These are phyloP conservation scores for Apaloderma vittatum DNA, from an alignment of 2,113 vertebrate genomes.

Conservation along the genomic window DNA sequence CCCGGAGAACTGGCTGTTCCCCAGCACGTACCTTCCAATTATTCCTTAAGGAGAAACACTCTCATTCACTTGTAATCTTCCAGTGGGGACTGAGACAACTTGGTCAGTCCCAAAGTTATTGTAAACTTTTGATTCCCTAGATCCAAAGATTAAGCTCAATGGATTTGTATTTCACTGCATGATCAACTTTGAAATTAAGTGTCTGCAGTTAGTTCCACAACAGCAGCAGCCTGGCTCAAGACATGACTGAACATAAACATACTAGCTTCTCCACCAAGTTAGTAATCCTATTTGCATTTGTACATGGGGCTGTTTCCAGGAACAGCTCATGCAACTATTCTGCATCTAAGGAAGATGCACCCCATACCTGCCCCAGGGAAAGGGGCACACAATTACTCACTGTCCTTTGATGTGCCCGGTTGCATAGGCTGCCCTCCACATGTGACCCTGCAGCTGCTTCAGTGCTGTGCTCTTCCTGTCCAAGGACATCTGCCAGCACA, in stretches of 20 bases:
- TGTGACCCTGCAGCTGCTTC: constrained; percentile 97
- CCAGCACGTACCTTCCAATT: neutral
- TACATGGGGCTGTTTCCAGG: neutral
- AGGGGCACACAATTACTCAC: constrained; percentile 82
- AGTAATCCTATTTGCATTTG: neutral
- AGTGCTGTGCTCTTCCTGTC: constrained; percentile 95
- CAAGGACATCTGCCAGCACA: constrained; percentile 95
- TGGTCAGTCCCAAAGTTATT: neutral
- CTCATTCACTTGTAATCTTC: neutral
- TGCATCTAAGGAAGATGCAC: neutral
- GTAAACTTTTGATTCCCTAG: neutral
- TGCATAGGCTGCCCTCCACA: constrained; percentile 91
- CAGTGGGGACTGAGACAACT: neutral
- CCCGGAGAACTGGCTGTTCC: neutral
- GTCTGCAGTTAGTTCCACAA: neutral
- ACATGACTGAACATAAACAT: accelerated
- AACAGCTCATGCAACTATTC: neutral
- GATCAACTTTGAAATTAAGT: neutral
- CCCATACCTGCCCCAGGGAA: neutral
- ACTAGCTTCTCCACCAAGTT: neutral
- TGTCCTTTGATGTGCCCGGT: constrained; percentile 92
- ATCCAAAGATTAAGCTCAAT: neutral
- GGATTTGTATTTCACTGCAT: neutral
- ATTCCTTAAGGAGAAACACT: neutral
- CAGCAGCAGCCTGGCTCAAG: neutral